Evolutionary conservation across 2,113 vertebrate species (phyloP).

Genomic region (Athene cunicularia): DNA sequence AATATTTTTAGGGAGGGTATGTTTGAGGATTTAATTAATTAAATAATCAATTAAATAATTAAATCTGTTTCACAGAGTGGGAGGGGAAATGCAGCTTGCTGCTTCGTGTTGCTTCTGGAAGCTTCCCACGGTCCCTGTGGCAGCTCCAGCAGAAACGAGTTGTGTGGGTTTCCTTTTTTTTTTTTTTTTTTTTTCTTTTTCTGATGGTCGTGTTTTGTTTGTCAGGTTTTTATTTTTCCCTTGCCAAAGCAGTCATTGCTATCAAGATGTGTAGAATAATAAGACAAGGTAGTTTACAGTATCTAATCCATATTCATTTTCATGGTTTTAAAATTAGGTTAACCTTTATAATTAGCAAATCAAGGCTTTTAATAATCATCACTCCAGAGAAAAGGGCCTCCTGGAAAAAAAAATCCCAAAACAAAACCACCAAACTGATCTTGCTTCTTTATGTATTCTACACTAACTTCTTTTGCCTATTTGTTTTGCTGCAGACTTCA

Average conservation of each 20-base stretch:
- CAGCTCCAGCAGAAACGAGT: neutral
- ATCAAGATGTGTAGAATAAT: neutral
- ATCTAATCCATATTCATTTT: neutral
- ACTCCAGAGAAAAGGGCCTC: neutral
- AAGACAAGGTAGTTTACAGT: neutral
- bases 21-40: neutral
- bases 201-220: neutral
- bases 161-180: neutral
- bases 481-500: neutral
- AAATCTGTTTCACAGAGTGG: neutral
- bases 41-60: no score
- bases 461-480: neutral
- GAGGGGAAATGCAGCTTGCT: neutral
- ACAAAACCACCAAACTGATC: neutral
- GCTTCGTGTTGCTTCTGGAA: accelerated
- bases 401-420: neutral
- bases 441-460: neutral
- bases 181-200: no score
- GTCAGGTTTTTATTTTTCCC: no score
- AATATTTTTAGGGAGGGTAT: accelerated
- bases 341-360: neutral
- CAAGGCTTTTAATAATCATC: neutral
- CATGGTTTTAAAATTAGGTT: neutral
- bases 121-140: accelerated
- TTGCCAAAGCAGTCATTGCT: accelerated